These are phyloP conservation scores for Drosophila cognata DNA, from an alignment of 2,888 invertebrate species.

Conservation along the genomic window DNA sequence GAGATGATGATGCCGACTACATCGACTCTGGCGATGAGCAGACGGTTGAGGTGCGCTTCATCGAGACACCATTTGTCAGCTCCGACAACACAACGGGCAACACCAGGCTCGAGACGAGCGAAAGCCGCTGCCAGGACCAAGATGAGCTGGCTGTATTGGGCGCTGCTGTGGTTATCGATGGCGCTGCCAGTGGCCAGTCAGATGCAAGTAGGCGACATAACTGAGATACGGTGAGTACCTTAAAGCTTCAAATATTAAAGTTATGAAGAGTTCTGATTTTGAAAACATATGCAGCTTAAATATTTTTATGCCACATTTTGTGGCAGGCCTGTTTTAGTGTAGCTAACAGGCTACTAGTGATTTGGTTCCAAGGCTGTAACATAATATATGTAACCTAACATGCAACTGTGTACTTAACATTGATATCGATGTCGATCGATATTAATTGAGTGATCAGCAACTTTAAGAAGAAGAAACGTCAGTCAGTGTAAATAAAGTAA, in stretches of 20 bases:
- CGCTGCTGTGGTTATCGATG: slow-evolving; percentile 36
- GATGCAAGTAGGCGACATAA: slow-evolving; percentile 54
- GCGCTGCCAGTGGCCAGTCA: background rate
- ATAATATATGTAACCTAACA: too few species aligned
- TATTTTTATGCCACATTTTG: background rate
- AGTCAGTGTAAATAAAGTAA: too few species aligned
- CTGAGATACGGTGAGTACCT: slow-evolving; percentile 81
- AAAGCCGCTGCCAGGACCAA: slow-evolving; percentile 49
- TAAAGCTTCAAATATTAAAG: too few species aligned
- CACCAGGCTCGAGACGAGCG: slow-evolving; percentile 78
- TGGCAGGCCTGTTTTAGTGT: too few species aligned
- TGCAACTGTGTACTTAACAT: too few species aligned
- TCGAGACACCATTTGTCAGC: slow-evolving; percentile 84
- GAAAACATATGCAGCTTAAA: background rate
- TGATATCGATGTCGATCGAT: too few species aligned
- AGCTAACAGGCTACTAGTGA: too few species aligned
- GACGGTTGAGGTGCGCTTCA: slow-evolving; percentile 83
- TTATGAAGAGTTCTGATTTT: too few species aligned
- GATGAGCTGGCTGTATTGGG: slow-evolving; percentile 50
- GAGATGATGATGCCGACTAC: slow-evolving; percentile 72
- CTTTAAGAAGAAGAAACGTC: too few species aligned
- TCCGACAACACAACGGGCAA: slow-evolving; percentile 83
- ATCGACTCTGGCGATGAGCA: slow-evolving; percentile 82
- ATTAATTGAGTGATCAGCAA: too few species aligned
- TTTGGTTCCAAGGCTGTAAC: too few species aligned